Evolutionary conservation across 2,113 vertebrate genomes (phyloP).

Genomic region (Datnioides undecimradiatus): DNA sequence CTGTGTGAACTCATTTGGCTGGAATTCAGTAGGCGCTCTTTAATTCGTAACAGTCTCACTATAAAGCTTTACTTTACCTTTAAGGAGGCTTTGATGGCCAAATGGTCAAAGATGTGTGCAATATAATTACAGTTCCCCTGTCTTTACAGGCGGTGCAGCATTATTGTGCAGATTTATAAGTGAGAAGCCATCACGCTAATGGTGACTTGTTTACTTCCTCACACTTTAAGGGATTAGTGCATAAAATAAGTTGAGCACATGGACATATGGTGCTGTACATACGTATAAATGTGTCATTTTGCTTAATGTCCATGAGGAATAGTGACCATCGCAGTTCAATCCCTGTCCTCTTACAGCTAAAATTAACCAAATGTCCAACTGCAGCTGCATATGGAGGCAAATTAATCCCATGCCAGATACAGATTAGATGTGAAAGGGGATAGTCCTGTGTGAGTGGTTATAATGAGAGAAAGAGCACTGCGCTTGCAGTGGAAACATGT

Average conservation of each 20-base stretch:
- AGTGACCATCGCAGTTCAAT: constrained; percentile 6
- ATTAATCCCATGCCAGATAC: constrained; percentile 55
- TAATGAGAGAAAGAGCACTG: constrained; percentile 16
- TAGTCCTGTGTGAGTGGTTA: constrained; percentile 28
- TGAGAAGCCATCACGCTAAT: neutral
- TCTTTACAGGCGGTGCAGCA: neutral
- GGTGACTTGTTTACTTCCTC: neutral
- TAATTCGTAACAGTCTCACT: too few relatives aligned
- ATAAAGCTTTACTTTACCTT: neutral
- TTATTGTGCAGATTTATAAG: neutral
- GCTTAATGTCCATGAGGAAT: neutral
- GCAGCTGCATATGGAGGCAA: constrained; percentile 32
- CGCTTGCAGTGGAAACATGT: constrained; percentile 31
- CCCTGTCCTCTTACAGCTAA: constrained; percentile 37
- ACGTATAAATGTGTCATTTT: neutral
- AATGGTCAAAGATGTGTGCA: neutral
- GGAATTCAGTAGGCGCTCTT: too few relatives aligned
- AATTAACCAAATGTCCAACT: constrained; percentile 48
- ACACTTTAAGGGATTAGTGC: neutral
- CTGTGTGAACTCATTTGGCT: too few relatives aligned
- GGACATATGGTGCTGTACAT: neutral
- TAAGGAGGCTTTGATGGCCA: neutral
- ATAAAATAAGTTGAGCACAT: neutral
- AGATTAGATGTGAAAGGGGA: constrained; percentile 55
- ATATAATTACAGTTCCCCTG: neutral